phyloP scores from a whole-genome alignment of 2,888 invertebrate genomes.

The Caenorhabditis virilis region DNA sequence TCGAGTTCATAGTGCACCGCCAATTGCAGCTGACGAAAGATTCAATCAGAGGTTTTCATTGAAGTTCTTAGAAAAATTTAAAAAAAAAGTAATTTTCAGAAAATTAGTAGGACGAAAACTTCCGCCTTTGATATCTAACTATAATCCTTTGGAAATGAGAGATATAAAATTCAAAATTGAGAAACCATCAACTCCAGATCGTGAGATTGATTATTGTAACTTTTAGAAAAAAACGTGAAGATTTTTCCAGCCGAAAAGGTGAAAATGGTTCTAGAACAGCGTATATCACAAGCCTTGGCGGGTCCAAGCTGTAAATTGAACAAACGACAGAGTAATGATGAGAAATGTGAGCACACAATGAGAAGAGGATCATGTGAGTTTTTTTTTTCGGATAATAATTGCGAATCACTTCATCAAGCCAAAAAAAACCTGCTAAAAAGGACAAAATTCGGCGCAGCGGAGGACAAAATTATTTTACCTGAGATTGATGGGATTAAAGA shows the following conservation, averaged over 20 bases:
- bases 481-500: too few species aligned
- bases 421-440: too few species aligned
- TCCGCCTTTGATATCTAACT: constrained; percentile 16
- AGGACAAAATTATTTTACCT: too few species aligned
- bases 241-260: constrained; percentile 25
- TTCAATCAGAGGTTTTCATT: neutral
- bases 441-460: too few species aligned
- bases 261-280: constrained; percentile 21
- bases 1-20: constrained; percentile 37
- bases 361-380: too few species aligned
- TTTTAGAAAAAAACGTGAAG: neutral
- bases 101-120: constrained; percentile 7
- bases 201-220: constrained; percentile 9
- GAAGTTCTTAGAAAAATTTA: neutral
- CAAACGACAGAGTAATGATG: constrained; percentile 18
- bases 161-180: constrained; percentile 6
- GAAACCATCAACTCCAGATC: constrained; percentile 31
- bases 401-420: too few species aligned
- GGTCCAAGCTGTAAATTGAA: constrained; percentile 16
- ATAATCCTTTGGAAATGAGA: too few species aligned
- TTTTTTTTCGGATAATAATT: too few species aligned
- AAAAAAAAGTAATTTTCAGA: neutral
- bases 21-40: constrained; percentile 9
- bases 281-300: constrained; percentile 23
- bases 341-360: too few species aligned